Conservation (phyloP, 2,113 vertebrate species). For the Delphinapterus leucas region DNA sequence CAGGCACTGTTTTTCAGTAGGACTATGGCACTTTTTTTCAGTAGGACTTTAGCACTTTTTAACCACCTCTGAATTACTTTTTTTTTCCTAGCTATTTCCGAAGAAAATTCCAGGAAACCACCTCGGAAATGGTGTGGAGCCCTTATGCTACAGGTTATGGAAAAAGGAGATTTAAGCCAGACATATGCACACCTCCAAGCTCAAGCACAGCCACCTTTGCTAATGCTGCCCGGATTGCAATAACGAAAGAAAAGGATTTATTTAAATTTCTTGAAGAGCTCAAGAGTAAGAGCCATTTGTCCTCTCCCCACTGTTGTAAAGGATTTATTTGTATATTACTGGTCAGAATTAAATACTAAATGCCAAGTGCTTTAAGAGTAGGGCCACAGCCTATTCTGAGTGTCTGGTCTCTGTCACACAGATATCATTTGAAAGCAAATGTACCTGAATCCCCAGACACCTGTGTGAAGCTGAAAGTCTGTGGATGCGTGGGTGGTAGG, state of each 20-base stretch:
- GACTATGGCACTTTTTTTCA: background rate
- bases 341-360: background rate
- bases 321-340: background rate
- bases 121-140: background rate
- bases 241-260: conserved; percentile 61
- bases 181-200: background rate
- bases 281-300: conserved; percentile 62
- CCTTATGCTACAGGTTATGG: background rate
- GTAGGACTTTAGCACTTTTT: background rate
- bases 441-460: background rate
- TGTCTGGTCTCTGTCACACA: background rate
- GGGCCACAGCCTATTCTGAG: background rate
- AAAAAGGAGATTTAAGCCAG: conserved; percentile 5
- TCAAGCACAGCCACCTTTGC: conserved; percentile 52
- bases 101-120: conserved; percentile 64
- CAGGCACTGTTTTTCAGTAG: background rate
- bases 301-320: background rate
- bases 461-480: background rate
- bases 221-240: conserved; percentile 33
- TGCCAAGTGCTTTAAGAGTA: background rate
- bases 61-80: conserved; percentile 7
- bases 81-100: conserved; percentile 73
- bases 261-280: conserved; percentile 41
- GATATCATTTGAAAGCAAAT: background rate
- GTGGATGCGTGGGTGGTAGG: background rate